phyloP scores from a whole-genome alignment of 1,140 invertebrate genomes.

The Magallana angulata region DNA sequence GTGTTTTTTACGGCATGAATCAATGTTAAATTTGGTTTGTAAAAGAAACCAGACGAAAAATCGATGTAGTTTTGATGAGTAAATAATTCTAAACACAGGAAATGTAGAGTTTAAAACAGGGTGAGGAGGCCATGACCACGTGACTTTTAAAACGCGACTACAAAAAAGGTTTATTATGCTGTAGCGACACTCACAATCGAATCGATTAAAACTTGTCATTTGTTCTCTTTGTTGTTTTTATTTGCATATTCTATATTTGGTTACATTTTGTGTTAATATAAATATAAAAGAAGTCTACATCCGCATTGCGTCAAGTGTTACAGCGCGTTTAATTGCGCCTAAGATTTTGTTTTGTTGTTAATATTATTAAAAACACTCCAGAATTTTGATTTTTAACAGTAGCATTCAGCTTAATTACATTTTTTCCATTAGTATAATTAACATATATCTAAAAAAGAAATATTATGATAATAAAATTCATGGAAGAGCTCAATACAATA shows the following conservation, averaged over 20 bases:
- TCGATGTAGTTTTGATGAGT: background rate
- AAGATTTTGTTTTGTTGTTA: no score
- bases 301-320: no score
- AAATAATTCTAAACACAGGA: conserved; percentile 11
- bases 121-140: background rate
- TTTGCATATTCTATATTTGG: background rate
- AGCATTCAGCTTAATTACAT: no score
- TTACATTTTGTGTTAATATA: background rate
- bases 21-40: background rate
- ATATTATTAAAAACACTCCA: no score
- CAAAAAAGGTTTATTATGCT: background rate
- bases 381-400: no score
- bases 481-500: no score
- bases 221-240: background rate
- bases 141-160: background rate
- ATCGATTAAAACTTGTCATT: background rate
- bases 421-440: no score
- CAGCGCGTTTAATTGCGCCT: no score
- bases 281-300: no score
- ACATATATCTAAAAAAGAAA: no score
- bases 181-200: background rate
- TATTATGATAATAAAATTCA: no score
- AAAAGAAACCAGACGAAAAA: background rate
- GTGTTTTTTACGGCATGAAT: background rate
- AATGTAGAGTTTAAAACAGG: conserved; percentile 9